Conservation (phyloP, 2,888 invertebrate genomes). For the Cartodere bifasciata region DNA sequence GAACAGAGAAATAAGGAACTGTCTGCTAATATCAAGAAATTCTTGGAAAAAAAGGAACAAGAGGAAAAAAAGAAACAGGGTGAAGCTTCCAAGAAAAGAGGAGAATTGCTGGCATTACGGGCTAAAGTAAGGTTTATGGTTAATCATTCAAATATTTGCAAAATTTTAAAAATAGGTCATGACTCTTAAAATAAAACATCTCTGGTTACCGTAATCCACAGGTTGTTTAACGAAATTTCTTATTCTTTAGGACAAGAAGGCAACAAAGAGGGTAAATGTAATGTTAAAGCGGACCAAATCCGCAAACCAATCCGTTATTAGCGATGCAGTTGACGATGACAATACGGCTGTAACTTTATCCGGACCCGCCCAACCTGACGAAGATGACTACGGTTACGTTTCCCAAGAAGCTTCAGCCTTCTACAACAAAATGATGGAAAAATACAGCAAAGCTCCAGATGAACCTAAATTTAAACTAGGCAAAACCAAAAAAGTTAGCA, state of each 20-base stretch:
- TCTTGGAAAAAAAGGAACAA: slow-evolving; percentile 67
- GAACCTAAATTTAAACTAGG: slow-evolving; percentile 55
- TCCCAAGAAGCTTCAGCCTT: slow-evolving; percentile 71
- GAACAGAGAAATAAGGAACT: slow-evolving; percentile 53
- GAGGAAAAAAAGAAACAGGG: slow-evolving; percentile 56
- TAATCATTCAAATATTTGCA: too few species aligned
- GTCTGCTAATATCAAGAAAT: slow-evolving; percentile 71
- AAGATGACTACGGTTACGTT: slow-evolving; percentile 85
- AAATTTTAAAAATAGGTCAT: too few species aligned
- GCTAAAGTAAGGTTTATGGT: slow-evolving; percentile 36
- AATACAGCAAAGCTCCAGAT: slow-evolving; percentile 60
- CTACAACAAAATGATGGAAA: slow-evolving; percentile 76
- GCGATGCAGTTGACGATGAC: slow-evolving; percentile 65
- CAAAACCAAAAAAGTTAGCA: slow-evolving; percentile 39
- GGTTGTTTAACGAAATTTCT: too few species aligned
- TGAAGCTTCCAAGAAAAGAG: slow-evolving; percentile 51
- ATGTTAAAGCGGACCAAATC: slow-evolving; percentile 76
- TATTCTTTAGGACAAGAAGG: slow-evolving; percentile 31
- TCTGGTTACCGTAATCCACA: too few species aligned
- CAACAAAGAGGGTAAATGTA: slow-evolving; percentile 31
- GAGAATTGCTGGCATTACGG: slow-evolving; percentile 49
- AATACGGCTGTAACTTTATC: slow-evolving; percentile 63
- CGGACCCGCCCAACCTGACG: slow-evolving; percentile 70
- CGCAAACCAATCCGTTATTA: slow-evolving; percentile 75
- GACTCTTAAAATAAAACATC: too few species aligned